Base-by-base conservation (phyloP, 2,797 vertebrate species). In the Rachycentron canadum region DNA sequence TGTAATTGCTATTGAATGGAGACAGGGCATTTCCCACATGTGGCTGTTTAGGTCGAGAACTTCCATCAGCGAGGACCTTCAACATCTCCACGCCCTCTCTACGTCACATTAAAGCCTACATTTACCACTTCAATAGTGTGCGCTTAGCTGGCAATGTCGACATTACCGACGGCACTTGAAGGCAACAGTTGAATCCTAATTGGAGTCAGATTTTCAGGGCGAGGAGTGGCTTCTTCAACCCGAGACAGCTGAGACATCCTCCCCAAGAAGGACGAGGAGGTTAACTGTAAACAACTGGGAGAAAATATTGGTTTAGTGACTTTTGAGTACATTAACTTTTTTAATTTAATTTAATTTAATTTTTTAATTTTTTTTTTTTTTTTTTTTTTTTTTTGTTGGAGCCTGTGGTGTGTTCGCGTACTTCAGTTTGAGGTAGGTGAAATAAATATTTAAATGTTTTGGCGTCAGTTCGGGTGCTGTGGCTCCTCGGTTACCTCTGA, bases 221-320 rank as follows among this genome's bases (percentile, higher is more conserved):
- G 85, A 89, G 93, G 91, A 88, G 88, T 85, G 84, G 88, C 88
- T 72, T 73, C 49, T 85, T 66, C 69, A 74, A 67, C 59, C 52
- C 64, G 66, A 69, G 70, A 43, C 77, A 26, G 3, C 28, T 38
- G 49, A 65, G 36, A 43, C 21, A 11, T 73, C 78, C 77, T 71
- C 68, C 79, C 73, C 36, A 70, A 73, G 65, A 78, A 69, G 83
- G 43, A 73, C 52, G 43, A 36, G 59, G 41, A 7, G 30, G 16
- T 5, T 1, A 13, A 7, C 34, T 52, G 52, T 43, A 41, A 83
- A 80, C 79, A 84, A 4, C 64, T 16, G 34, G 0, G 21, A 1
- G 26, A 59, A 61, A 59, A 16, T 6, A 30, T 1, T 21, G 17
- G 1, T 75, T 28, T n/a, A 1, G 1, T 45, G 21, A 32, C 14